Evolutionary conservation across 2,113 vertebrate genomes (phyloP).

Genomic region (Sylvia atricapilla): DNA sequence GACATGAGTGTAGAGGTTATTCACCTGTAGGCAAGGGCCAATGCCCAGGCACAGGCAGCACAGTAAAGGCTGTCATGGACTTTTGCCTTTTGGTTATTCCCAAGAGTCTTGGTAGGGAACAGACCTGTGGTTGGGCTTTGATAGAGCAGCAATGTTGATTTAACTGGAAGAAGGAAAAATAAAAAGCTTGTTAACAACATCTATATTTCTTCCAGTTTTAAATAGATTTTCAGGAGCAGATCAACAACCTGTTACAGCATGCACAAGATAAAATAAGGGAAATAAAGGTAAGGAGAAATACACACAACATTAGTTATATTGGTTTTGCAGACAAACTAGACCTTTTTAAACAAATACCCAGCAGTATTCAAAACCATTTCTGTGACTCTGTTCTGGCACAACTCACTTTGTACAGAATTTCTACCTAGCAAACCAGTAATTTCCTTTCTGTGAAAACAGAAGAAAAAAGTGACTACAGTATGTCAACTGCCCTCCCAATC

Average conservation of each 20-base stretch:
- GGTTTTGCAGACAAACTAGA: neutral
- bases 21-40: constrained; percentile 93
- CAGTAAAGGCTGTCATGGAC: constrained; percentile 93
- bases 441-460: neutral
- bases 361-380: neutral
- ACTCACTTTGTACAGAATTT: neutral
- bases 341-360: neutral
- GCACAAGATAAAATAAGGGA: neutral
- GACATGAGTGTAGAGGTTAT: neutral
- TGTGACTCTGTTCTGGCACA: neutral
- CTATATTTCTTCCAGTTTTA: neutral
- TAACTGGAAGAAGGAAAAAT: constrained; percentile 75
- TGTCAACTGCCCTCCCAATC: neutral
- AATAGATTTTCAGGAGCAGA: neutral
- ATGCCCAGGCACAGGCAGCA: constrained; percentile 88
- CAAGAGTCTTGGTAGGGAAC: constrained; percentile 88
- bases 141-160: constrained; percentile 86
- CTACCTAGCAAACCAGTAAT: neutral
- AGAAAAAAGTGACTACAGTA: neutral
- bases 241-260: neutral
- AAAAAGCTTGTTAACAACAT: neutral
- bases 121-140: constrained; percentile 95
- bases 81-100: constrained; percentile 83
- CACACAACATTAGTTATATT: neutral
- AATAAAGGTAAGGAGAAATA: neutral